phyloP scores from a whole-genome alignment of 2,797 vertebrate species.

The Enteromius paludinosus region DNA sequence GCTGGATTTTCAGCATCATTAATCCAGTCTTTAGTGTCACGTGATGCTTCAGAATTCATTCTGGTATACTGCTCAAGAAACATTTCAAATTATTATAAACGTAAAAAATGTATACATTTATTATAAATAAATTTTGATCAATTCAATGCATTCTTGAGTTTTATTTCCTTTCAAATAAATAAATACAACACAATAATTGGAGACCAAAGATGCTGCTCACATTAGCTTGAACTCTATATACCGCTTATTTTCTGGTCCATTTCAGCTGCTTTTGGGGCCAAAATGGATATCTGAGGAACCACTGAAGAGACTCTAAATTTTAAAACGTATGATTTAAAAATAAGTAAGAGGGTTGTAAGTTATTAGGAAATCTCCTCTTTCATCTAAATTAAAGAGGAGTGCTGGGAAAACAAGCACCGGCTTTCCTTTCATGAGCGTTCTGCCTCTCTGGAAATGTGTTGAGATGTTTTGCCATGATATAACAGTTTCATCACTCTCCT shows the following conservation, averaged over 20 bases:
- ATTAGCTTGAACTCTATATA: neutral
- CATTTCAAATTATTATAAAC: neutral
- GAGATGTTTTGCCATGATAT: conserved; percentile 43
- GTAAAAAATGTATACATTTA: neutral
- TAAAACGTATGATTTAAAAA: conserved; percentile 19
- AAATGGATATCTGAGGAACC: neutral
- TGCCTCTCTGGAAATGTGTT: conserved; percentile 25
- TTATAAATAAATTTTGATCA: neutral
- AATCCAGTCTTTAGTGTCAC: neutral
- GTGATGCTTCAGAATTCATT: neutral
- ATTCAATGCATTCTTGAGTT: neutral
- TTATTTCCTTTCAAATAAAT: neutral
- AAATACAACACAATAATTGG: neutral
- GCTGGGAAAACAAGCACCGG: neutral
- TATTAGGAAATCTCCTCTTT: conserved; percentile 36
- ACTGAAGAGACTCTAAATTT: conserved; percentile 5
- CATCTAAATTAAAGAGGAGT: conserved; percentile 34
- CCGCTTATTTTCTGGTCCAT: neutral
- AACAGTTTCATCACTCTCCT: conserved; percentile 46
- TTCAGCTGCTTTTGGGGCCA: conserved; percentile 18
- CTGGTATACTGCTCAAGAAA: neutral
- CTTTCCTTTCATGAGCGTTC: conserved; percentile 41
- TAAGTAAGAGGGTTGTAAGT: conserved; percentile 23
- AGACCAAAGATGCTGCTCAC: neutral
- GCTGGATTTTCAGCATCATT: too few species aligned